Percentiles rank a stretch among this genome's conserved stretches.
Conservation (phyloP, 2,113 vertebrate species). For the Zapornia atra region DNA sequence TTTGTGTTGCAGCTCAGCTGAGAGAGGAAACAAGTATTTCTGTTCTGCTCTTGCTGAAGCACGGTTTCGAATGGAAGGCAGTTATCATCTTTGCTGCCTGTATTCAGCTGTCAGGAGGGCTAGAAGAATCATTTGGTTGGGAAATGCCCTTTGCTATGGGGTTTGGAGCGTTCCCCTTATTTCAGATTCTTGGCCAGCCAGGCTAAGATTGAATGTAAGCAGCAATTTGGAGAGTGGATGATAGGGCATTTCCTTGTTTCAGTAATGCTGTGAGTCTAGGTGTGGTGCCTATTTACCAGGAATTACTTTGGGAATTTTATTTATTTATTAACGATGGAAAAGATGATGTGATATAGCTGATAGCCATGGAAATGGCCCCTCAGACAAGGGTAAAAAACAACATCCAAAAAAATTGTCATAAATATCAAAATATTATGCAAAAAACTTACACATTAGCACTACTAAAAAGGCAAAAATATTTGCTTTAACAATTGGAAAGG, state of each 20-base stretch:
- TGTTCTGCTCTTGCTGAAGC: neutral
- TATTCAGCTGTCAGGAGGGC: neutral
- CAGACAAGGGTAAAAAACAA: neutral
- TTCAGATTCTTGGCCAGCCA: neutral
- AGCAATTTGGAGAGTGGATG: neutral
- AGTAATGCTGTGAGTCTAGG: neutral
- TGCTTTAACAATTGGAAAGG: neutral
- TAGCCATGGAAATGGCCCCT: neutral
- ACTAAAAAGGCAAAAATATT: neutral
- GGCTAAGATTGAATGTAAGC: neutral
- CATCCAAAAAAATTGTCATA: neutral
- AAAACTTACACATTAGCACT: neutral
- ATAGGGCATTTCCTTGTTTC: neutral
- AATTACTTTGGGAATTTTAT: neutral
- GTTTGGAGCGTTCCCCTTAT: neutral
- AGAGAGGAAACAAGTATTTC: neutral
- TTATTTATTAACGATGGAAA: no score
- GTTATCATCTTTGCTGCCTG: neutral
- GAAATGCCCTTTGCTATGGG: neutral
- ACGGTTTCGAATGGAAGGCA: neutral
- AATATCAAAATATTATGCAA: neutral
- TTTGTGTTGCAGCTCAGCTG: rapidly evolving
- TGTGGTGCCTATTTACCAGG: neutral
- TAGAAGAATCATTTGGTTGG: neutral
- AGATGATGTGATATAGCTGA: neutral